These are phyloP conservation scores for Ips typographus DNA, from an alignment of 1,140 invertebrate genomes.

Conservation along the genomic window DNA sequence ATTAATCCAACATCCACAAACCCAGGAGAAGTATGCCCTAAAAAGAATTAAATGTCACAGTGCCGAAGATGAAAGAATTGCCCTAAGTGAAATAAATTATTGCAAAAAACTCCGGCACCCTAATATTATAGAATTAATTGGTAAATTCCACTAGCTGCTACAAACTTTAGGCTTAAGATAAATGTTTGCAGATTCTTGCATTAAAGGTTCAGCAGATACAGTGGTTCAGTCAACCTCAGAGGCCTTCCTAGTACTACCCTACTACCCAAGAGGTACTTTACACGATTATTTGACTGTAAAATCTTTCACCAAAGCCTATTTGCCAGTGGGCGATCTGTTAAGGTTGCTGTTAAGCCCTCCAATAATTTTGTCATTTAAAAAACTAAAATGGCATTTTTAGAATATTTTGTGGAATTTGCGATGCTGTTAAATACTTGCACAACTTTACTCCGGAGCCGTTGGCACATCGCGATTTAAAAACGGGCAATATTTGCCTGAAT, in stretches of 20 bases:
- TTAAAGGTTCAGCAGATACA: conserved; percentile 64
- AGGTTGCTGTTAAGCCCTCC: conserved; percentile 17
- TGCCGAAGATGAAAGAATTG: conserved; percentile 73
- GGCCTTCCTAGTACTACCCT: conserved; percentile 77
- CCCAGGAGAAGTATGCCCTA: conserved; percentile 72
- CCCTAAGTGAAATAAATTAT: conserved; percentile 75
- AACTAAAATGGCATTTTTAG: conserved; percentile 39
- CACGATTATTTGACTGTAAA: conserved; percentile 67
- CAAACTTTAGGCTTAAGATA: background rate
- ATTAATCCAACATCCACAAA: conserved; percentile 73
- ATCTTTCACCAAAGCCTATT: conserved; percentile 60
- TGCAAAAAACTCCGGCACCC: conserved; percentile 71
- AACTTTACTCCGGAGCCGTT: conserved; percentile 70
- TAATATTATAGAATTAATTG: conserved; percentile 74
- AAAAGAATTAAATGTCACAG: conserved; percentile 83
- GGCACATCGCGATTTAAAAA: conserved; percentile 84
- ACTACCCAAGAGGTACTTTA: conserved; percentile 78
- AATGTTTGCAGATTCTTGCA: conserved; percentile 58
- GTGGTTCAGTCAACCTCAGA: conserved; percentile 70
- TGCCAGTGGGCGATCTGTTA: conserved; percentile 64
- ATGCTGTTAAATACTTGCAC: conserved; percentile 76
- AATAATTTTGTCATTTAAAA: conserved; percentile 3
- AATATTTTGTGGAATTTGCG: conserved; percentile 74
- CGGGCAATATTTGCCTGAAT: conserved; percentile 77
- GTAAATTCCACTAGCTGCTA: conserved; percentile 3